Evolutionary conservation across 2,797 vertebrate species (phyloP).

Genomic region (Kryptopterus vitreolus): DNA sequence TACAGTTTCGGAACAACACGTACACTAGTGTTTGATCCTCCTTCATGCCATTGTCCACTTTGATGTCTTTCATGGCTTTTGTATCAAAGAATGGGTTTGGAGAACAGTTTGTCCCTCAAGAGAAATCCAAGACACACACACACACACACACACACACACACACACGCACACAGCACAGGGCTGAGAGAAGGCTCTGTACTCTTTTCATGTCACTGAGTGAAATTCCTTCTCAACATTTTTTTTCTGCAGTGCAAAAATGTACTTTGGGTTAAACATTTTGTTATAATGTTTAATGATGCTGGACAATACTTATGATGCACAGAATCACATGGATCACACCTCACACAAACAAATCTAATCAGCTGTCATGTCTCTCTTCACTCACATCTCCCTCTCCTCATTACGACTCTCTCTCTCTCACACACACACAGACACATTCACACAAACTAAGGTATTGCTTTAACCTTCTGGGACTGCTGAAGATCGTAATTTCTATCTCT

Average conservation of each 20-base stretch:
- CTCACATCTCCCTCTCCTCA: background rate
- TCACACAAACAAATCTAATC: background rate
- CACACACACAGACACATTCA: slow-evolving; percentile 24
- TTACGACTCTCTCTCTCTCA: background rate
- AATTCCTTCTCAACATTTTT: background rate
- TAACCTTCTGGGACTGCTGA: background rate
- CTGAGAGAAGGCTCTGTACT: background rate
- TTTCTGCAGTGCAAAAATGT: too few species aligned
- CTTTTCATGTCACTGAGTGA: slow-evolving; percentile 11
- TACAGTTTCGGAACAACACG: background rate
- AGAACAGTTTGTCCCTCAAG: slow-evolving; percentile 20
- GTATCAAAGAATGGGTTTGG: slow-evolving; percentile 53
- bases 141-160: background rate
- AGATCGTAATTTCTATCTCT: background rate
- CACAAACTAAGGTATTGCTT: background rate
- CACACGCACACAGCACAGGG: background rate
- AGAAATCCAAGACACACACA: slow-evolving; percentile 23
- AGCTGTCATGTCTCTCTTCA: background rate
- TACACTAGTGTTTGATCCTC: slow-evolving; percentile 10
- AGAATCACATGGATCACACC: background rate
- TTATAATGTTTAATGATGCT: background rate
- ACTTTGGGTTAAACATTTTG: background rate
- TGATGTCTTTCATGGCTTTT: slow-evolving; percentile 27
- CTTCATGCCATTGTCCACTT: slow-evolving; percentile 3
- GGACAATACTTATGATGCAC: background rate